phyloP scores from a whole-genome alignment of 1,140 invertebrate genomes.

The Trachymyrmex cornetzi region DNA sequence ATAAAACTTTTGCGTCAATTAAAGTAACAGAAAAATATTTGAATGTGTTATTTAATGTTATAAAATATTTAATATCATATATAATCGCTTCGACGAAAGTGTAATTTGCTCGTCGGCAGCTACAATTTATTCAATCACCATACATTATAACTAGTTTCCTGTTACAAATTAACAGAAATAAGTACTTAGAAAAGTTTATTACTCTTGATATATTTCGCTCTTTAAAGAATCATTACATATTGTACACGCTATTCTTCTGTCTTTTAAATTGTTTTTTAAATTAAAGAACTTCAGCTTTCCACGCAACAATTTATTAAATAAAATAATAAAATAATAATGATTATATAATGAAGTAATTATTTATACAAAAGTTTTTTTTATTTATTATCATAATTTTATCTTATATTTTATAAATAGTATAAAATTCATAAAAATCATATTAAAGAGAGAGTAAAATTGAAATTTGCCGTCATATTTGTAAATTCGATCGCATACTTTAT shows the following conservation, averaged over 20 bases:
- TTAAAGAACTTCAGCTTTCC: background rate
- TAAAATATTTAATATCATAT: slow-evolving; percentile 38
- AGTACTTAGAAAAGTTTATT: slow-evolving; percentile 41
- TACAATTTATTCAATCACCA: slow-evolving; percentile 33
- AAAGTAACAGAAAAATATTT: background rate
- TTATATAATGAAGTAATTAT: no score
- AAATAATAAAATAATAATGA: background rate
- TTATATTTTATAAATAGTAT: background rate
- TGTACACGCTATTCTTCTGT: background rate
- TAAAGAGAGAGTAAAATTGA: background rate
- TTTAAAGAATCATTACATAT: background rate
- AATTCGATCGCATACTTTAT: background rate
- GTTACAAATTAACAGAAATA: slow-evolving; percentile 42
- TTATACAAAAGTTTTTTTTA: background rate
- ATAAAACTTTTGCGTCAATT: background rate
- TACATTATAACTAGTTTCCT: slow-evolving; percentile 40
- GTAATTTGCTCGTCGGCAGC: background rate
- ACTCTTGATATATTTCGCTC: background rate
- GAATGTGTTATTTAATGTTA: slow-evolving; percentile 18
- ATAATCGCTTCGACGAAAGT: slow-evolving; percentile 10
- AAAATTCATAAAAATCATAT: background rate
- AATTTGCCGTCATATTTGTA: background rate
- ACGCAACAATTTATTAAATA: background rate
- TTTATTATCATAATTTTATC: background rate
- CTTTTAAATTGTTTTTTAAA: background rate